phyloP scores from a whole-genome alignment of 2,888 invertebrate genomes.

The Polylopha cassiicola region DNA sequence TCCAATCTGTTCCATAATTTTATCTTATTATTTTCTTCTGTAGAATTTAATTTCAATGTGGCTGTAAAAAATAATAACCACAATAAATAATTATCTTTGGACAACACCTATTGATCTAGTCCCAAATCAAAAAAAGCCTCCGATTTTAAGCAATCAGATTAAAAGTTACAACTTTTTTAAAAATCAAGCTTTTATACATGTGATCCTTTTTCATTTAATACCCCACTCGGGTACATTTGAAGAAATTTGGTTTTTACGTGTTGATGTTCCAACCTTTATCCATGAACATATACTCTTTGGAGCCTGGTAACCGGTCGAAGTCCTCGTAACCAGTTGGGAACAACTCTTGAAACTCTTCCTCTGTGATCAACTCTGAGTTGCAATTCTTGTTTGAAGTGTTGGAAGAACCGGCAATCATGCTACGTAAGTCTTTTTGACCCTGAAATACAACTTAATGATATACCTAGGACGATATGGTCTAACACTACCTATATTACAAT shows the following conservation, averaged over 20 bases:
- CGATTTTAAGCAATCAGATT: no score
- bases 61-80: slow-evolving; percentile 31
- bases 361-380: slow-evolving; percentile 33
- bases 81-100: slow-evolving; percentile 9
- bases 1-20: slow-evolving; percentile 61
- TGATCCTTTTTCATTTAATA: no score
- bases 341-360: slow-evolving; percentile 44
- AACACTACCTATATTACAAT: no score
- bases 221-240: no score
- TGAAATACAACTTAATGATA: slow-evolving; percentile 26
- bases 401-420: slow-evolving; percentile 45
- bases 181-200: no score
- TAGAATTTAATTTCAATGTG: slow-evolving; percentile 22
- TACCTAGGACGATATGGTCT: no score
- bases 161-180: no score
- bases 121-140: background rate
- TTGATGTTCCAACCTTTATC: slow-evolving; percentile 40
- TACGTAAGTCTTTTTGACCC: slow-evolving; percentile 60
- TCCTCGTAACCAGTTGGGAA: slow-evolving; percentile 45
- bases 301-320: slow-evolving; percentile 28
- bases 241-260: background rate
- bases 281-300: slow-evolving; percentile 45
- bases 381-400: slow-evolving; percentile 29
- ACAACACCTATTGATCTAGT: slow-evolving; percentile 11
- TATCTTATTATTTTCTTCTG: slow-evolving; percentile 26